phyloP scores from a whole-genome alignment of 2,113 vertebrate genomes.

The Leptosomus discolor region DNA sequence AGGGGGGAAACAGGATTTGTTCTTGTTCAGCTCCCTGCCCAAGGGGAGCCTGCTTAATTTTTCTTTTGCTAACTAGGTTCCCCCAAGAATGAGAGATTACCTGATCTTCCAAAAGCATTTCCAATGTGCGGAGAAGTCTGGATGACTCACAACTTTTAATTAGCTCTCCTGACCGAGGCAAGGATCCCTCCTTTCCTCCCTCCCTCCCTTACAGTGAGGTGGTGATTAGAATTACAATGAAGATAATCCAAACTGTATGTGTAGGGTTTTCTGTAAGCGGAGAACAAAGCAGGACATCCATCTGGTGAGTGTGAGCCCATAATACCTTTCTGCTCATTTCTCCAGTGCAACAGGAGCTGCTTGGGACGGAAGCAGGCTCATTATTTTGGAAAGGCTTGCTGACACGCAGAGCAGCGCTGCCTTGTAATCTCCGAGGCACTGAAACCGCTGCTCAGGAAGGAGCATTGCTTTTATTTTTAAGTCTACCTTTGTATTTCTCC shows the following conservation, averaged over 20 bases:
- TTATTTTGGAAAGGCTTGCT: slow-evolving; percentile 55
- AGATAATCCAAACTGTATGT: slow-evolving; percentile 67
- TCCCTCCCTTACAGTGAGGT: slow-evolving; percentile 30
- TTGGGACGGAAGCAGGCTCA: slow-evolving; percentile 48
- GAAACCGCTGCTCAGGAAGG: slow-evolving; percentile 44
- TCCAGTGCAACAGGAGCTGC: slow-evolving; percentile 62
- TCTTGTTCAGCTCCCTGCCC: not conserved
- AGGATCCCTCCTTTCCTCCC: slow-evolving; percentile 32
- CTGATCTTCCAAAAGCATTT: slow-evolving; percentile 53
- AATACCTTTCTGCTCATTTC: slow-evolving; percentile 66
- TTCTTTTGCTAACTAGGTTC: slow-evolving; percentile 1
- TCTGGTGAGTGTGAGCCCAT: slow-evolving; percentile 61
- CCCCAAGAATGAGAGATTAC: slow-evolving; percentile 50
- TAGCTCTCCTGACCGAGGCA: slow-evolving; percentile 47
- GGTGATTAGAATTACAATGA: slow-evolving; percentile 69
- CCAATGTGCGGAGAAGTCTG: not conserved
- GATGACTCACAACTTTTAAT: slow-evolving; percentile 64
- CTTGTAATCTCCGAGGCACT: slow-evolving; percentile 43
- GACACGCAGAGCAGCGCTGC: slow-evolving; percentile 32
- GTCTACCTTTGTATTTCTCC: slow-evolving; percentile 54
- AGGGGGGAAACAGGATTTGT: not conserved
- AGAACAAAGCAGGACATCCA: slow-evolving; percentile 67
- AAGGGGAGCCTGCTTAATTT: slow-evolving; percentile 3
- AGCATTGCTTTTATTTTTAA: slow-evolving; percentile 51
- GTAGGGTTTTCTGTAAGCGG: slow-evolving; percentile 51